Evolutionary conservation across 1,140 invertebrate species (phyloP).

Genomic region (Lordiphosa stackelbergi): DNA sequence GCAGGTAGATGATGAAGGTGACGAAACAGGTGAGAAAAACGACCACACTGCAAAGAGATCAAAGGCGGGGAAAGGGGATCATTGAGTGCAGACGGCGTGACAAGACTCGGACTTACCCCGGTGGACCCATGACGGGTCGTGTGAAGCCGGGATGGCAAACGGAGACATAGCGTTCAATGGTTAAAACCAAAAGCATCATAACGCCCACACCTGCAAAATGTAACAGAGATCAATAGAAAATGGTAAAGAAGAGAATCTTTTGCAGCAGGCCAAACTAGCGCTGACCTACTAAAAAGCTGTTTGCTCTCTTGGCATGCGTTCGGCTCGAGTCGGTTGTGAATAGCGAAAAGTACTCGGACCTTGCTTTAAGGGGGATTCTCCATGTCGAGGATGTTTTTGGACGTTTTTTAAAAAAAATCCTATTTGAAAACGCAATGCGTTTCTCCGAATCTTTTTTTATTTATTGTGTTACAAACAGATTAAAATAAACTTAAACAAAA

Average conservation of each 20-base stretch:
- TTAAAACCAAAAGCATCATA: constrained; percentile 88
- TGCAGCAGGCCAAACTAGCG: no score
- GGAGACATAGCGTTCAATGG: constrained; percentile 87
- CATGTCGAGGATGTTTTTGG: no score
- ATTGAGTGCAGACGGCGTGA: not conserved
- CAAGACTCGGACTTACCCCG: constrained; percentile 66
- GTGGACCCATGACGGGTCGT: constrained; percentile 80
- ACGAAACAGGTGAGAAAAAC: constrained; percentile 81
- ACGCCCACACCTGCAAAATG: constrained; percentile 82
- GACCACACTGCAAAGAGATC: constrained; percentile 76
- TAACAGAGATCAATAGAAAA: not conserved
- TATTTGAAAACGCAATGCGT: no score
- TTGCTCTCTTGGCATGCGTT: no score
- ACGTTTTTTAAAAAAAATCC: no score
- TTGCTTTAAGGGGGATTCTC: no score
- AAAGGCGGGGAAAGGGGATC: not conserved
- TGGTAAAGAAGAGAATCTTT: not conserved
- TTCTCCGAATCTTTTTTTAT: no score
- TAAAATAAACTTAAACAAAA: no score
- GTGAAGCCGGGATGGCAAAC: constrained; percentile 86
- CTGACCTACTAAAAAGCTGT: no score
- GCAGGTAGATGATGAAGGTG: constrained; percentile 83
- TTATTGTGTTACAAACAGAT: no score
- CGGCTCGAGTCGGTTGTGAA: no score
- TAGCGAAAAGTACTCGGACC: no score